Conservation (phyloP, 2,797 vertebrate species). For the Chromobotia macracanthus region DNA sequence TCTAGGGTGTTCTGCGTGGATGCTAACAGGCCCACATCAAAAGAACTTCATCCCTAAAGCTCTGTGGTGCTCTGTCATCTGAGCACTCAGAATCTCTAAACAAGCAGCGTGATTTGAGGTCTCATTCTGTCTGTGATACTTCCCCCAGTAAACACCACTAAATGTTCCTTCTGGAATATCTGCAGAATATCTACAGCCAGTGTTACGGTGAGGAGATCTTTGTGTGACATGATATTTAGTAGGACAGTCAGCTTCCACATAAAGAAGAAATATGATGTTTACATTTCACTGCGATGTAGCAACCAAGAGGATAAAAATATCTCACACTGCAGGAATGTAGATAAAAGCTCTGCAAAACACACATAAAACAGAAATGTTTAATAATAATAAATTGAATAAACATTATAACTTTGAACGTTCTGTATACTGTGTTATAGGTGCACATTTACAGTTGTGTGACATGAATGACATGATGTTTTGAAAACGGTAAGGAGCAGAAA, state of each 20-base stretch:
- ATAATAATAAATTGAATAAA: not conserved
- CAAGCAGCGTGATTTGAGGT: not conserved
- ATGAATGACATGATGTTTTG: not conserved
- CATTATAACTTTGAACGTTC: not conserved
- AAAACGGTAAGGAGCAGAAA: not conserved
- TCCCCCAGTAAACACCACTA: not conserved
- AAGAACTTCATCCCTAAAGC: no score
- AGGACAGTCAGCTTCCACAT: not conserved
- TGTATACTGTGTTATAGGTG: not conserved
- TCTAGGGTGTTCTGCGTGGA: no score
- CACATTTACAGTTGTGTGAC: constrained; percentile 1
- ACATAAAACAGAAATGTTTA: constrained; percentile 36
- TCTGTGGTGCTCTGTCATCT: no score
- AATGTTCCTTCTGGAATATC: not conserved
- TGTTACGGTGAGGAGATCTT: no score
- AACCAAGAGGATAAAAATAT: constrained; percentile 12
- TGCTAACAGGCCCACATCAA: no score
- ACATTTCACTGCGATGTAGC: not conserved
- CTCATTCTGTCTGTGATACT: not conserved
- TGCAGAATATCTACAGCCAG: not conserved
- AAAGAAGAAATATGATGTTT: constrained; percentile 26
- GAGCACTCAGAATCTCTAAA: no score
- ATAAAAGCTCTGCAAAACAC: constrained; percentile 1
- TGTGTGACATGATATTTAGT: no score
- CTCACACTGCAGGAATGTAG: not conserved